These are phyloP conservation scores for Tor tambroides DNA, from an alignment of 2,113 vertebrate species.

Conservation along the genomic window DNA sequence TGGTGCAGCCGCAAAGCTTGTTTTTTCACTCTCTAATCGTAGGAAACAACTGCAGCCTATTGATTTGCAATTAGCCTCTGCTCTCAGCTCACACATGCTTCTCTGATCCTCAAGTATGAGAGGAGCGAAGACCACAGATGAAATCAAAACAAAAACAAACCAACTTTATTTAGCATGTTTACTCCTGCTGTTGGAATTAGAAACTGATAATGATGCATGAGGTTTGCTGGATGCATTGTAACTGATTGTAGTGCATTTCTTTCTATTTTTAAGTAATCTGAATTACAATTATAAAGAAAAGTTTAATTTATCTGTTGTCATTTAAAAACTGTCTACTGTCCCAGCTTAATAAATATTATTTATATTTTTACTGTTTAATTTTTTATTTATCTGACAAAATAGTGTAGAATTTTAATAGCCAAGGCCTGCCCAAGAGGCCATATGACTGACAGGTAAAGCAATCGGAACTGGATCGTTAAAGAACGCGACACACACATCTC, in stretches of 20 bases:
- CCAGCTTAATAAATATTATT: no score
- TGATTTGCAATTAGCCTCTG: constrained; percentile 52
- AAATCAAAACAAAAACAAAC: constrained; percentile 43
- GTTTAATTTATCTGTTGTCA: no score
- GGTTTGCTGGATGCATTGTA: background rate
- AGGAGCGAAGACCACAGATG: background rate
- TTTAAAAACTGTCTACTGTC: no score
- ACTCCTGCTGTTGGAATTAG: constrained; percentile 12
- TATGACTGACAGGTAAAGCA: no score
- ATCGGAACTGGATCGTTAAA: no score
- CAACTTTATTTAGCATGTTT: background rate
- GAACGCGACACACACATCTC: no score
- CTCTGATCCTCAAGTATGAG: constrained; percentile 29
- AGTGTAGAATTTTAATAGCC: no score
- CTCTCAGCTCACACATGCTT: constrained; percentile 3
- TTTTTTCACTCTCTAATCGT: constrained; percentile 22
- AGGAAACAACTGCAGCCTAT: constrained; percentile 40
- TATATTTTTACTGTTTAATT: no score
- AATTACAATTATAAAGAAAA: no score
- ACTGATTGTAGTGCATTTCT: background rate
- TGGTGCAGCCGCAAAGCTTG: constrained; percentile 18
- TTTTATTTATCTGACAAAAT: no score
- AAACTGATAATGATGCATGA: background rate
- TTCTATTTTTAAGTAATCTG: no score
- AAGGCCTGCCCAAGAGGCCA: no score